Evolutionary conservation across 2,797 vertebrate species (phyloP), one percentile per base, ranked within the genome.

Genomic region (Crossoptilon crossoptilon): DNA sequence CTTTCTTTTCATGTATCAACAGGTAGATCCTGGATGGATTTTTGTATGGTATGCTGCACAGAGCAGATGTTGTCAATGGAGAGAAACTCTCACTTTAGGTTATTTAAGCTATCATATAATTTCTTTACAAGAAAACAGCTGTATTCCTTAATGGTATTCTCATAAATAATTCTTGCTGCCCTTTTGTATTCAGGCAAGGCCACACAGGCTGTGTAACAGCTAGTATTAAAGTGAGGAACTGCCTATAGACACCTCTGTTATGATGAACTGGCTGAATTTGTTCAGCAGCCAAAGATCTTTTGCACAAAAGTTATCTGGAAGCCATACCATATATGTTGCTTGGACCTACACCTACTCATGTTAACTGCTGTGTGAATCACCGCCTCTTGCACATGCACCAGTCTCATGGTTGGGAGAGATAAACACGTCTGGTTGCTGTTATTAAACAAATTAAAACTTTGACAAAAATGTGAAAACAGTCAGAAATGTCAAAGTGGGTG

Each of bases 191-290:
- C 21, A 73, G 6, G 41, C 15, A 43, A 33, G n/a, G 23, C 11
- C 35, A 27, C 2, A 3, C 4, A 18, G 23, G 19, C 39, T 23
- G 22, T 1, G 1, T 49, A 44, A 39, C 33, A 1, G 0, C 31
- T 46, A 14, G 19, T 43, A 43, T n/a, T 12, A 62, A 15, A 5
- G 5, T 29, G 21, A 53, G 55, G 26, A 80, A 9, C 33, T 76
- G 60, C 16, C 49, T 41, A 16, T 35, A 39, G 41, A 24, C 5
- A 46, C 7, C 31, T 48, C 39, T 46, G 35, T 51, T 26, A 8
- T 19, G 11, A 4, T 0, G 11, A 73, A 9, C 21, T 80, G 19
- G 5, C 21, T 41, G 51, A 73, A 29, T 13, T 31, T 53, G 11
- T 35, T 33, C 19, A 53, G 66, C 37, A 67, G 46, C 31, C n/a